Evolutionary conservation across 2,113 vertebrate species (phyloP).

Genomic region (Phaethornis superciliosus): DNA sequence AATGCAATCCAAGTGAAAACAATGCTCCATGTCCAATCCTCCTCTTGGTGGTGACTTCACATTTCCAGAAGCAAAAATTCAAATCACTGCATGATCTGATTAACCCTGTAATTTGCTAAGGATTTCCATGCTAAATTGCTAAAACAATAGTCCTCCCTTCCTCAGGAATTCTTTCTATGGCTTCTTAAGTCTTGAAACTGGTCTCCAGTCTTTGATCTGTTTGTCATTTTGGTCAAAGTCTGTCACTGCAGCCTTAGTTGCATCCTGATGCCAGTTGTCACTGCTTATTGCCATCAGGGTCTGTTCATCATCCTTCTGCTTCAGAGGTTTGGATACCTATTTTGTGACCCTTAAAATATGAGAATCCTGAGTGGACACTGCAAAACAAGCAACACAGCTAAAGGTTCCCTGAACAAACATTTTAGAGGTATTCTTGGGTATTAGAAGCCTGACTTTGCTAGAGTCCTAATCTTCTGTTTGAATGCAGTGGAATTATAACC

Average conservation of each 20-base stretch:
- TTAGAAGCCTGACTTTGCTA: conserved; percentile 22
- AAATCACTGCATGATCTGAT: neutral
- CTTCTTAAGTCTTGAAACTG: neutral
- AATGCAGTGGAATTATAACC: neutral
- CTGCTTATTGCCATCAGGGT: neutral
- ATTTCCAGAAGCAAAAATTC: neutral
- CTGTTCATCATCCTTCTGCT: neutral
- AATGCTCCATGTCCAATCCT: neutral
- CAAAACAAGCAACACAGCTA: neutral
- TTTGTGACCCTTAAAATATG: neutral
- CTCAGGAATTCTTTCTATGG: neutral
- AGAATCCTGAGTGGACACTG: neutral
- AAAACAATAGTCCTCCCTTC: neutral
- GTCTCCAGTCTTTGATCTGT: neutral
- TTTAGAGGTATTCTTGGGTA: neutral
- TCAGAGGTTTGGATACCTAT: neutral
- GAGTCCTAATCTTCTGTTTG: neutral
- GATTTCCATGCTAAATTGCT: neutral
- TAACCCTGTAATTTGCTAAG: neutral
- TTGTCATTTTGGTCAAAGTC: neutral
- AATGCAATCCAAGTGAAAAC: neutral
- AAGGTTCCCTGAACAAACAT: neutral
- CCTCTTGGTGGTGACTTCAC: neutral
- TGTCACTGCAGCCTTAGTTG: neutral
- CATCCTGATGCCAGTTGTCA: neutral